Evolutionary conservation across 2,888 invertebrate genomes (phyloP).

Genomic region (Eurytoma adleriae): DNA sequence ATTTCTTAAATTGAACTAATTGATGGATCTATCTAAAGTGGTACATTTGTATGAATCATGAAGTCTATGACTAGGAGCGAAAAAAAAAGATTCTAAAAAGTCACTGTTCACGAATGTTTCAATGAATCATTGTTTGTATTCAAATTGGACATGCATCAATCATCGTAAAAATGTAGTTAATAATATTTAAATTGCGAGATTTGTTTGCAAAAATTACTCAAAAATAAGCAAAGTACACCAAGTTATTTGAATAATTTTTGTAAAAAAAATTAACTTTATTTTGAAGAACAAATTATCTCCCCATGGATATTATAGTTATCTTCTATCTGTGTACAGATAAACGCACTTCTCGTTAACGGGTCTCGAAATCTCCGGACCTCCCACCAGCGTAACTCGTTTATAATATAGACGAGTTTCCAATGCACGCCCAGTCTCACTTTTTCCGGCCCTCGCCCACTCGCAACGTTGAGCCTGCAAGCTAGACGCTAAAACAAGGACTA

Average conservation of each 20-base stretch:
- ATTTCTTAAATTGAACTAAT: no score
- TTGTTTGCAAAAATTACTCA: neutral
- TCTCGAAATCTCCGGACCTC: conserved; percentile 12
- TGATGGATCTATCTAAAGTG: no score
- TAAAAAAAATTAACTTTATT: neutral
- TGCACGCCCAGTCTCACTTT: conserved; percentile 47
- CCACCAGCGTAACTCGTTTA: conserved; percentile 50
- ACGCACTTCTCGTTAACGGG: conserved; percentile 28
- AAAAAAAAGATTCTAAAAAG: no score
- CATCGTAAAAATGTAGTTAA: no score
- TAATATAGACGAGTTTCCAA: conserved; percentile 60
- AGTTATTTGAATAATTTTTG: no score
- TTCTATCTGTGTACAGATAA: neutral
- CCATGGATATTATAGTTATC: neutral
- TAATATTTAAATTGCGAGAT: no score
- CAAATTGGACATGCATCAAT: no score
- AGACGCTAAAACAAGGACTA: neutral
- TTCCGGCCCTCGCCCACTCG: conserved; percentile 1
- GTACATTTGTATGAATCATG: no score
- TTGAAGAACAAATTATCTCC: neutral
- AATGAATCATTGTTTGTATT: no score
- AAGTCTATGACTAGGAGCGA: no score
- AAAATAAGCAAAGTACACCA: no score
- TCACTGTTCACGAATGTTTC: no score
- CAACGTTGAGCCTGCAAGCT: neutral